These are phyloP conservation scores for Neolamprologus ventralis DNA, from an alignment of 2,113 vertebrate genomes.

Conservation along the genomic window DNA sequence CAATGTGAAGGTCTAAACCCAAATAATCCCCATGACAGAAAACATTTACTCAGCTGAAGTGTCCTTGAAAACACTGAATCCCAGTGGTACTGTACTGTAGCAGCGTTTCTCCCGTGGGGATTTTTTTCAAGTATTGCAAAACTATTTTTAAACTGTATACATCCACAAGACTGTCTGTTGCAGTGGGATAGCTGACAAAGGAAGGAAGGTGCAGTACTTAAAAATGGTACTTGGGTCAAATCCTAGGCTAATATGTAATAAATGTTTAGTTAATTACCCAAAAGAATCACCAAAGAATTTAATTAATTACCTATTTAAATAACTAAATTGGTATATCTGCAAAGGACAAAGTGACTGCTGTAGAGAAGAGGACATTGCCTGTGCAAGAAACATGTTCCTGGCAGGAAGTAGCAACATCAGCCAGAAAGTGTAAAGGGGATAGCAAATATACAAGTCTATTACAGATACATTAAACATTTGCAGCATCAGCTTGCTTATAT, in stretches of 20 bases:
- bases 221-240: background rate
- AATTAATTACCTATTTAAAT: background rate
- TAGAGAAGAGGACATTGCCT: background rate
- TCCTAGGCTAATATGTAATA: background rate
- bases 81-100: background rate
- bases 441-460: background rate
- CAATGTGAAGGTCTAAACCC: constrained; percentile 10
- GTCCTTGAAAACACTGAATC: constrained; percentile 34
- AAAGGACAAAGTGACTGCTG: background rate
- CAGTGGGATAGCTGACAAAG: background rate
- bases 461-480: background rate
- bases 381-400: background rate
- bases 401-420: background rate
- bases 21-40: constrained; percentile 39
- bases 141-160: constrained; percentile 14
- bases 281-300: background rate
- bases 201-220: background rate
- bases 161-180: background rate
- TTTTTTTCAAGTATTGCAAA: constrained; percentile 10
- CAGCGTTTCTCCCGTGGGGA: constrained; percentile 10
- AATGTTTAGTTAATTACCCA: background rate
- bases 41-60: constrained; percentile 20
- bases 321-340: background rate
- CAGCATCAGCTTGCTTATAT: background rate
- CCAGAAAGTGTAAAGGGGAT: background rate